Evolutionary conservation across 2,888 invertebrate genomes (phyloP).

Genomic region (Pseudococcus longispinus): DNA sequence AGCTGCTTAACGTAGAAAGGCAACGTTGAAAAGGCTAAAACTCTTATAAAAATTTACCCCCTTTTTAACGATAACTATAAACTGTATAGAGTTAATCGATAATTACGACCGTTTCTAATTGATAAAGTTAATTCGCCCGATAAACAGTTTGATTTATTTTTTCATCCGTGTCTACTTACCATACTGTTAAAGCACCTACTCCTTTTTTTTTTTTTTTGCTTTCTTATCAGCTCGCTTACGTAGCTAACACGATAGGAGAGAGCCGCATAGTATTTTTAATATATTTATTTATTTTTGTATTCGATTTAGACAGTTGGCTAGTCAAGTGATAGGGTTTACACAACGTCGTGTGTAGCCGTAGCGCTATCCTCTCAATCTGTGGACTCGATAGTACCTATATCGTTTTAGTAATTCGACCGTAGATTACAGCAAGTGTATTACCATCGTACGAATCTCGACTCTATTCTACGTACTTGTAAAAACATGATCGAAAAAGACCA

Average conservation of each 20-base stretch:
- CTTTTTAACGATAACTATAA: no score
- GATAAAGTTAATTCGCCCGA: conserved; percentile 38
- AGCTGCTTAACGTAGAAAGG: no score
- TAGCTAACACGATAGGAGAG: not conserved
- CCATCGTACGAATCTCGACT: not conserved
- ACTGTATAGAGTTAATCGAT: not conserved
- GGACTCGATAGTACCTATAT: not conserved
- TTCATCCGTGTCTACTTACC: not conserved
- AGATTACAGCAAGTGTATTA: not conserved
- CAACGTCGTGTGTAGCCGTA: not conserved
- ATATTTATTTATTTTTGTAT: conserved; percentile 42
- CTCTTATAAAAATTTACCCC: not conserved
- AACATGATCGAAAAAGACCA: conserved; percentile 34
- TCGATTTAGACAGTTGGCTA: not conserved
- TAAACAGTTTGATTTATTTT: not conserved
- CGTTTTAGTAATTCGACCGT: not conserved
- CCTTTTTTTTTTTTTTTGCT: not conserved
- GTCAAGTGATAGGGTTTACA: conserved; percentile 1
- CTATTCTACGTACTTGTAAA: not conserved
- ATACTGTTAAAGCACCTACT: not conserved
- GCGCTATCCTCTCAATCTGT: not conserved
- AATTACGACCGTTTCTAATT: conserved; percentile 27
- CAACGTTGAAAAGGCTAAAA: not conserved
- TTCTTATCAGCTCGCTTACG: not conserved
- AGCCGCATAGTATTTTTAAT: not conserved